Evolutionary conservation across 2,888 invertebrate genomes (phyloP), one percentile per base, ranked within the genome.

Genomic region (Petrophora chlorosata): DNA sequence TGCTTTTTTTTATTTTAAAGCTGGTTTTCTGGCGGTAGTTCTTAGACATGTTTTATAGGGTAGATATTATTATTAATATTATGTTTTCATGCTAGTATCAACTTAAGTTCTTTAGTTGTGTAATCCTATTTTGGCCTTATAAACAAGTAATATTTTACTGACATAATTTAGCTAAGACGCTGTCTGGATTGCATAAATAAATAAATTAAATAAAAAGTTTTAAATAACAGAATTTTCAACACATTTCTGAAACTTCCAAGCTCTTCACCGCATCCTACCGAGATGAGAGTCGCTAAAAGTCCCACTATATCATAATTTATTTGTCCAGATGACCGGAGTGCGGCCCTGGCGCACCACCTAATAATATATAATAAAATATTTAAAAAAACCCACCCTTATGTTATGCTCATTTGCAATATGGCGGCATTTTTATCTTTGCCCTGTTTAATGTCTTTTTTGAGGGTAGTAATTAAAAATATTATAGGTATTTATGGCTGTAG

Each of bases 291-390:
- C 59, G 72, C 70, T 73, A 77, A 82, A 72, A 80, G 78, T 73
- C 73, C 61, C 81, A 85, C 87, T 89, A 86, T 82, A 87, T 89
- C 87, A 89, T 86, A 89, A 89, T 89, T 89, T 89, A 90, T 87
- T 86, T 83, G 82, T 87, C 74, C 83, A 75, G 87, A 82, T 87
- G 88, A 88, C 89, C 87, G 73, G 72, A 80, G 76, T 80, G 78
- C 83, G 79, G 73, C 65, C 76, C 84, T 80, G 85, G n/a, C n/a
- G n/a, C n/a, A n/a, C n/a, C n/a, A n/a, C 69, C 76, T 80, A 76
- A 82, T 82, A 61, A 82, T 81, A 82, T 77, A 78, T 63, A 64
- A 67, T 76, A 79, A 81, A 78, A 79, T 77, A 70, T 82, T 85
- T 76, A 73, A 81, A 82, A 82, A 54, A 61, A 45, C 34, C 55